Evolutionary conservation across 2,797 vertebrate species (phyloP).

Genomic region (Numenius phaeopus): DNA sequence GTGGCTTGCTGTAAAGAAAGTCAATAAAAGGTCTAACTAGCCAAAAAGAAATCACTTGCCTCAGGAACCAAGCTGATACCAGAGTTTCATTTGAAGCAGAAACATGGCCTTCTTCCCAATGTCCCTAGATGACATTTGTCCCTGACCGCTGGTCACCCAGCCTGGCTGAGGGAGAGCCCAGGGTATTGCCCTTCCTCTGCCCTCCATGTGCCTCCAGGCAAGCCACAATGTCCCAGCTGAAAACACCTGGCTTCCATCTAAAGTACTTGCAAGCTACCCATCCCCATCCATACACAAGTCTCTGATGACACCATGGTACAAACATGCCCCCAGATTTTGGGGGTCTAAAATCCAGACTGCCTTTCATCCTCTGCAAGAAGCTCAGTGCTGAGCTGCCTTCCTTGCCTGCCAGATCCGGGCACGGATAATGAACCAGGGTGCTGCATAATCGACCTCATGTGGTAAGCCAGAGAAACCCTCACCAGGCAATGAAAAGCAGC

Average conservation of each 20-base stretch:
- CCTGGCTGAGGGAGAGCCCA: neutral
- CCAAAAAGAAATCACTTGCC: neutral
- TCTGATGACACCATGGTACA: neutral
- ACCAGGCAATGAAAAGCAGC: neutral
- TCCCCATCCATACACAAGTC: rapidly evolving
- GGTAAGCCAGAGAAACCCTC: constrained; percentile 33
- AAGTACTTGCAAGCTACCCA: neutral
- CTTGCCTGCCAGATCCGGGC: neutral
- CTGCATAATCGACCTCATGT: neutral
- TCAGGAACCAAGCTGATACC: neutral
- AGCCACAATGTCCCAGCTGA: neutral
- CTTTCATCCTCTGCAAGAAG: neutral
- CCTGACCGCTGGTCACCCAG: neutral
- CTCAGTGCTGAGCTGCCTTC: neutral
- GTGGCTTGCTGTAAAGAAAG: neutral
- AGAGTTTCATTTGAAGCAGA: neutral
- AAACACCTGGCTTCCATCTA: neutral
- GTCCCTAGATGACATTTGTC: neutral
- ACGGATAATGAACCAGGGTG: neutral
- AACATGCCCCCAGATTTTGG: neutral
- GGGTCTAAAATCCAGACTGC: neutral
- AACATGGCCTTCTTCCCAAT: neutral
- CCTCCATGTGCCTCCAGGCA: neutral
- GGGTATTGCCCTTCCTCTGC: neutral
- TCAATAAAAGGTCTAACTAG: neutral